Conservation (phyloP, 1,140 invertebrate species). For the Phymorhynchus buccinoides region DNA sequence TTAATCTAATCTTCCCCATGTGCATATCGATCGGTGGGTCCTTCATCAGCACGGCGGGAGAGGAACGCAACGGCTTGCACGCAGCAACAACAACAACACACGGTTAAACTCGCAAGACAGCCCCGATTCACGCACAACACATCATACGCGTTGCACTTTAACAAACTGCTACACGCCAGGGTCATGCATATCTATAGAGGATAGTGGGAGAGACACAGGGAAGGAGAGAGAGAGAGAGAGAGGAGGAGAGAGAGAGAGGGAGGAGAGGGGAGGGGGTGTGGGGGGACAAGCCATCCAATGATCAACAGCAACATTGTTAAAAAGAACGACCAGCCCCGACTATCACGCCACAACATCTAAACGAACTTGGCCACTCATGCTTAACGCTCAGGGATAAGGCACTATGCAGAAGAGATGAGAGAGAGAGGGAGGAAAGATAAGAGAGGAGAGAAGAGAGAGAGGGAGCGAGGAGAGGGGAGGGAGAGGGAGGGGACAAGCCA, state of each 20-base stretch:
- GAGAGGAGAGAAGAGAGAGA: too few relatives aligned
- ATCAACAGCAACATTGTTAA: too few relatives aligned
- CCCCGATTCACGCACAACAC: constrained; percentile 71
- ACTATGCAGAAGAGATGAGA: too few relatives aligned
- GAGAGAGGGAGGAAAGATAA: too few relatives aligned
- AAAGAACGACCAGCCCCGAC: too few relatives aligned
- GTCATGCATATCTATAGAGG: too few relatives aligned
- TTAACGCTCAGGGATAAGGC: neutral
- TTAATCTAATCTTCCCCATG: too few relatives aligned
- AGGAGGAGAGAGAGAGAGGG: too few relatives aligned
- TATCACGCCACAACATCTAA: neutral
- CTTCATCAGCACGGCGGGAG: constrained; percentile 81
- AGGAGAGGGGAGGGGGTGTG: too few relatives aligned
- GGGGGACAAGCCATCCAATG: too few relatives aligned
- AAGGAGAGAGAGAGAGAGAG: too few relatives aligned
- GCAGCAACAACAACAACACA: constrained; percentile 43
- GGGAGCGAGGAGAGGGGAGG: neutral
- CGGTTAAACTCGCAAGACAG: constrained; percentile 45
- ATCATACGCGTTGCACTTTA: constrained; percentile 71
- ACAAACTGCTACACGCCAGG: constrained; percentile 69
- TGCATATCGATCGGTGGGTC: constrained; percentile 93
- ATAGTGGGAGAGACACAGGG: neutral
- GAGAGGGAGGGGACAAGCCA: neutral
- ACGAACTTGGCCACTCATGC: neutral
- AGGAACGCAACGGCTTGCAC: constrained; percentile 56